Percentiles rank a stretch among this genome's conserved stretches.
Conservation (phyloP, 2,113 vertebrate genomes). For the Acrocephalus kingi region DNA sequence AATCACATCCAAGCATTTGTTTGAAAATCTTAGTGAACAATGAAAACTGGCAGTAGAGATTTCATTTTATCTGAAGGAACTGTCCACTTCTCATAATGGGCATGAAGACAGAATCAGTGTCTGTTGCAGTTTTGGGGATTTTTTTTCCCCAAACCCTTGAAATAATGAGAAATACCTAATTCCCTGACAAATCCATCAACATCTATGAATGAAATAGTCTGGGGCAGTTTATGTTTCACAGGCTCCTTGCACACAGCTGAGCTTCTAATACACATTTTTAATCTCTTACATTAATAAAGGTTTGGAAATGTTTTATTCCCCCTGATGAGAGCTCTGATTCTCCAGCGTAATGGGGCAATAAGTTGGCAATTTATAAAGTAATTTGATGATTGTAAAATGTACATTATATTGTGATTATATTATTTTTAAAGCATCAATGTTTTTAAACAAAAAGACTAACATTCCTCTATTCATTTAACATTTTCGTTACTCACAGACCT, state of each 20-base stretch:
- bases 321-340: neutral
- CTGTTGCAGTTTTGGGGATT: neutral
- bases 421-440: neutral
- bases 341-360: neutral
- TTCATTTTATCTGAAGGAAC: neutral
- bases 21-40: neutral
- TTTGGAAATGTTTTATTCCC: neutral
- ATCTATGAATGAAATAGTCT: neutral
- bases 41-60: neutral
- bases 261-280: neutral
- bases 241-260: neutral
- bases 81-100: accelerated
- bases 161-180: neutral
- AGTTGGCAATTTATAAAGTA: neutral
- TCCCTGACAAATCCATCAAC: neutral
- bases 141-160: neutral
- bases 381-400: neutral
- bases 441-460: neutral
- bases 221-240: neutral
- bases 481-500: neutral
- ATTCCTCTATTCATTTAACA: neutral
- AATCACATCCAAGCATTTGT: neutral
- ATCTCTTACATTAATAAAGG: neutral
- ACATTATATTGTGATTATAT: neutral
- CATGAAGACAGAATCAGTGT: neutral